Evolutionary conservation across 2,113 vertebrate species (phyloP), one percentile per base, ranked within the genome.

Genomic region (Potamarius usumacintae): DNA sequence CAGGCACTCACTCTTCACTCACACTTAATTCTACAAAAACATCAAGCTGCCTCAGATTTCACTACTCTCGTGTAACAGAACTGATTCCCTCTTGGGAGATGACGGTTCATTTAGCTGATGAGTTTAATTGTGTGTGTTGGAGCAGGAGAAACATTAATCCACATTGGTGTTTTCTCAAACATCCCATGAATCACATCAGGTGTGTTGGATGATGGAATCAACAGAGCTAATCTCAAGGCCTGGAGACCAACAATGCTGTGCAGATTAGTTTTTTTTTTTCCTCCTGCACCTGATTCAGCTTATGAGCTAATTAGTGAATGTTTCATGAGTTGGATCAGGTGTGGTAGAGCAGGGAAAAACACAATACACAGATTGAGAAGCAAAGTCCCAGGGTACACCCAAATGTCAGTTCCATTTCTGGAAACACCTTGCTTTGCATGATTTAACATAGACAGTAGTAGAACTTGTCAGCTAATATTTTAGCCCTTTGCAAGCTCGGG

Each of bases 261-360:
- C 25, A 30, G 78, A 80, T 58, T 34, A 57, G 55, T 30, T 58
- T 18, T 57, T 55, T 55, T 52, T 55, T 79, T 53, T 76, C n/a
- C 25, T 14, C 27, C 65, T 87, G 86, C 53, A 82, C 77, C 77
- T 72, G 79, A 72, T 7, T 79, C 85, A 86, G 85, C 82, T 83
- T n/a, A 30, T 69, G 48, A 83, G 25, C 48, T 83, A 67, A 83
- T 83, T 67, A 69, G 50, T 7, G 25, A 81, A n/a, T 18, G 25
- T 30, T 69, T 53, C 63, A 69, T 69, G 63, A 69, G 82, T 52
- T 83, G 82, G 69, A 27, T 83, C 82, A 83, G 63, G 63, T 67
- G 63, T 83, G 60, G 18, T 27, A 69, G 30, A 62, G 79, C 57
- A 42, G 22, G n/a, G 63, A 83, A 42, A 83, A 53, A 67, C 82